A percentile compares a stretch with the other conserved stretches of the same genome.
These are phyloP conservation scores for Cryptus armator DNA, from an alignment of 2,888 invertebrate species.

Conservation along the genomic window DNA sequence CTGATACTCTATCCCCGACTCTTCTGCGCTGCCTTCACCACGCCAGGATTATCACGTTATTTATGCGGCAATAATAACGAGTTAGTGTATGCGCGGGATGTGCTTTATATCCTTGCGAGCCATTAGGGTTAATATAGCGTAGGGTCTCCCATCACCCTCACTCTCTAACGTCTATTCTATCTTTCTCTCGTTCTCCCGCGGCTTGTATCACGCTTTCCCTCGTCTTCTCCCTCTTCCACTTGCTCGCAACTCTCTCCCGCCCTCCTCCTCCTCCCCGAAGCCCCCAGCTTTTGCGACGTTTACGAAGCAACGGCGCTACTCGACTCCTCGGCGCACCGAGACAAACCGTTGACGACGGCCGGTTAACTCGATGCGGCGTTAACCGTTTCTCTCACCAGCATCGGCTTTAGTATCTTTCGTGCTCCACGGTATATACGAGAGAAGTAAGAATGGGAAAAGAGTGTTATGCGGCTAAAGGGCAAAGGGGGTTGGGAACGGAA, in stretches of 20 bases:
- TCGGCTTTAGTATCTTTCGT: slow-evolving; percentile 12
- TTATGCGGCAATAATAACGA: slow-evolving; percentile 85
- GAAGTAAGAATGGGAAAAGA: slow-evolving; percentile 18
- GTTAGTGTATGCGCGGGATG: slow-evolving; percentile 84
- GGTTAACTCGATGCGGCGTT: slow-evolving; percentile 64
- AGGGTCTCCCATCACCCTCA: slow-evolving; percentile 71
- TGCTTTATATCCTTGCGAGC: slow-evolving; percentile 84
- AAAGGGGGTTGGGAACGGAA: not conserved
- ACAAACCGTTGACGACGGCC: slow-evolving; percentile 66
- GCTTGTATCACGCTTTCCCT: slow-evolving; percentile 48
- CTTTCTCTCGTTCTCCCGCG: slow-evolving; percentile 56
- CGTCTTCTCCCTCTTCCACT: slow-evolving; percentile 6
- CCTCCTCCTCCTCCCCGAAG: not conserved
- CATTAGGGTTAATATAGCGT: slow-evolving; percentile 85
- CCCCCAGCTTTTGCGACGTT: slow-evolving; percentile 20
- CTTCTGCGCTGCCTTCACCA: slow-evolving; percentile 74
- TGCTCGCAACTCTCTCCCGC: slow-evolving; percentile 26
- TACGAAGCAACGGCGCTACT: slow-evolving; percentile 37
- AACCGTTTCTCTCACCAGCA: slow-evolving; percentile 51
- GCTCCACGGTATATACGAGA: not conserved
- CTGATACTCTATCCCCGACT: slow-evolving; percentile 57
- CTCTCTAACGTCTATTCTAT: slow-evolving; percentile 48
- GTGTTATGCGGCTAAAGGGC: not conserved
- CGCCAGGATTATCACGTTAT: slow-evolving; percentile 84
- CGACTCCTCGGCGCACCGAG: slow-evolving; percentile 39